These are phyloP conservation scores for Saccostrea cuccullata DNA, from an alignment of 1,140 invertebrate genomes.

Conservation along the genomic window DNA sequence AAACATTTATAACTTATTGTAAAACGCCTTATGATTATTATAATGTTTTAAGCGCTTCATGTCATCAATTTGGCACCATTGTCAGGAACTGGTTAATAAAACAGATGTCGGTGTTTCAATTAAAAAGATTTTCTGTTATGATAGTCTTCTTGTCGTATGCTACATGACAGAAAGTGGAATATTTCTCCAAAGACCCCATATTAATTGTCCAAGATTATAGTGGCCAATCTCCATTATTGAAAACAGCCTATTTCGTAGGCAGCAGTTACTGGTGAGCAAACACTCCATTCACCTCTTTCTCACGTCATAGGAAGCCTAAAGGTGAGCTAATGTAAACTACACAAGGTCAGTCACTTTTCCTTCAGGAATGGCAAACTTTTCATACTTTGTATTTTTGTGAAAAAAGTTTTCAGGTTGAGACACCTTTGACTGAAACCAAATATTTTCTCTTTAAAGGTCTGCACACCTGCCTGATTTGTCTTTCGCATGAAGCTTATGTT, in stretches of 20 bases:
- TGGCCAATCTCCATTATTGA: slow-evolving; percentile 11
- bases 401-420: neutral
- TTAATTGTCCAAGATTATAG: neutral
- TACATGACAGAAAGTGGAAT: slow-evolving; percentile 20
- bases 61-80: slow-evolving; percentile 27
- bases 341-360: slow-evolving; percentile 8
- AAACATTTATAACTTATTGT: neutral
- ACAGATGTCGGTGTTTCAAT: slow-evolving; percentile 24
- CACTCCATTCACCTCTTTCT: neutral
- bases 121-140: slow-evolving; percentile 9
- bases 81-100: slow-evolving; percentile 26
- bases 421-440: slow-evolving; percentile 4
- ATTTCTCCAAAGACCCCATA: neutral
- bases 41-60: slow-evolving; percentile 33
- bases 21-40: slow-evolving; percentile 30
- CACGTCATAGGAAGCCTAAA: neutral
- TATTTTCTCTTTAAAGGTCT: neutral
- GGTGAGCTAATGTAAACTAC: neutral
- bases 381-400: slow-evolving; percentile 15
- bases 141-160: slow-evolving; percentile 12
- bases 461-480: neutral
- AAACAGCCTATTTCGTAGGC: neutral
- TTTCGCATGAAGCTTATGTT: neutral
- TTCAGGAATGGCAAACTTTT: slow-evolving; percentile 16
- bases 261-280: neutral